Evolutionary conservation across 2,888 invertebrate species (phyloP).

Genomic region (Cephus runcator): DNA sequence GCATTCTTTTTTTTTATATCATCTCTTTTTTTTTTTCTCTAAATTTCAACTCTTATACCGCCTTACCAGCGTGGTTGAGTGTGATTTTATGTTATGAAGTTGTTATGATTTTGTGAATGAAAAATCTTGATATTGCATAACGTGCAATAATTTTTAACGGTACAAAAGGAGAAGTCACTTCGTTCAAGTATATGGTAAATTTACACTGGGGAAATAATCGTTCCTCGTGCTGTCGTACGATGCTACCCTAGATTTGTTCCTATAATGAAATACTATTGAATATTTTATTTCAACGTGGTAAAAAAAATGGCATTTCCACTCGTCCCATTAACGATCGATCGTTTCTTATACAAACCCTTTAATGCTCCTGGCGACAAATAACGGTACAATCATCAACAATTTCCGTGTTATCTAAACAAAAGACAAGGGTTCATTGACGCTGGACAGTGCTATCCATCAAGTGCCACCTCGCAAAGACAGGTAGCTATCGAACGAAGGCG

Average conservation of each 20-base stretch:
- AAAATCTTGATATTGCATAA: neutral
- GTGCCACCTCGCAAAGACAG: neutral
- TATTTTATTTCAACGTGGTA: neutral
- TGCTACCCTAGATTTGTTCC: neutral
- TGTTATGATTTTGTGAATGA: neutral
- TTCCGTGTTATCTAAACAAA: constrained; percentile 12
- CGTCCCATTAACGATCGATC: neutral
- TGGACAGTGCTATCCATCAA: neutral
- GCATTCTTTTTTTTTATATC: neutral
- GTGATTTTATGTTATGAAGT: neutral
- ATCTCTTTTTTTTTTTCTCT: neutral
- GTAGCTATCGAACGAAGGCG: constrained; percentile 5
- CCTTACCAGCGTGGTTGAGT: neutral
- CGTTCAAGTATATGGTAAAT: neutral
- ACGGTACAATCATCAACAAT: neutral
- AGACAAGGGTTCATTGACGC: neutral
- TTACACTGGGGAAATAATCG: neutral
- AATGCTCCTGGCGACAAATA: neutral
- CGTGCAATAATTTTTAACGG: neutral
- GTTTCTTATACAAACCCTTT: neutral
- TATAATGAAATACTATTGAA: neutral
- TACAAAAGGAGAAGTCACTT: neutral
- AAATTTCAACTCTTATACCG: neutral
- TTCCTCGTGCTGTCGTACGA: neutral
- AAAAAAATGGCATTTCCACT: neutral